phyloP scores from a whole-genome alignment of 2,113 vertebrate genomes.

The Myotis yumanensis region DNA sequence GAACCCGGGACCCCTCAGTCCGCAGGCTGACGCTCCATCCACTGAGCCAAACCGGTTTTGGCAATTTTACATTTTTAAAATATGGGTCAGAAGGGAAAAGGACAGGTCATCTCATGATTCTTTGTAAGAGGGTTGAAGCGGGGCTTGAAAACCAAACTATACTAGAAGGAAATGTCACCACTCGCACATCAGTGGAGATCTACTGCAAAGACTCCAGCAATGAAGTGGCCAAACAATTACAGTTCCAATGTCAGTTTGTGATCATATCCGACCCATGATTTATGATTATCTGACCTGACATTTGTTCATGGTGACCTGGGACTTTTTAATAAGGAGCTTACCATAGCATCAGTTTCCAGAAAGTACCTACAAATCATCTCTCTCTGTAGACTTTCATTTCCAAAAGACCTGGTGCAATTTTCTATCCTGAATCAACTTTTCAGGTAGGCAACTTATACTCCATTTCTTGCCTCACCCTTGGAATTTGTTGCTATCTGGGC shows the following conservation, averaged over 20 bases:
- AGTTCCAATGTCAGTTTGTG: background rate
- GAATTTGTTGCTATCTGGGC: background rate
- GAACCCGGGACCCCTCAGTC: no score
- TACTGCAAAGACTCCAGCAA: background rate
- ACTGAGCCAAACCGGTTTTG: no score
- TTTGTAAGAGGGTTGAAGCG: background rate
- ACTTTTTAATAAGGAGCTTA: background rate
- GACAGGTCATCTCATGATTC: background rate
- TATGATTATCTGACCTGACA: background rate
- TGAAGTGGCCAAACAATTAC: background rate
- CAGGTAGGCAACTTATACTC: background rate
- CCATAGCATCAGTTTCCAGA: background rate
- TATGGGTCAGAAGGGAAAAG: background rate
- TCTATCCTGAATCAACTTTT: background rate
- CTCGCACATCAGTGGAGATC: background rate
- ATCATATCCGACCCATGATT: background rate
- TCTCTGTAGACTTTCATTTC: background rate
- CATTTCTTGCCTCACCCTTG: background rate
- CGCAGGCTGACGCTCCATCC: no score
- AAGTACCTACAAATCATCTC: background rate
- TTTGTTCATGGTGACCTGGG: background rate
- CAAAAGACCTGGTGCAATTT: background rate
- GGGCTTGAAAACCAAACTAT: background rate
- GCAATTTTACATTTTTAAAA: background rate
- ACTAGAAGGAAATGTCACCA: background rate